Percentiles rank a stretch among this genome's conserved stretches.
These are phyloP conservation scores for Notodonta dromedarius DNA, from an alignment of 2,888 invertebrate species.

Conservation along the genomic window DNA sequence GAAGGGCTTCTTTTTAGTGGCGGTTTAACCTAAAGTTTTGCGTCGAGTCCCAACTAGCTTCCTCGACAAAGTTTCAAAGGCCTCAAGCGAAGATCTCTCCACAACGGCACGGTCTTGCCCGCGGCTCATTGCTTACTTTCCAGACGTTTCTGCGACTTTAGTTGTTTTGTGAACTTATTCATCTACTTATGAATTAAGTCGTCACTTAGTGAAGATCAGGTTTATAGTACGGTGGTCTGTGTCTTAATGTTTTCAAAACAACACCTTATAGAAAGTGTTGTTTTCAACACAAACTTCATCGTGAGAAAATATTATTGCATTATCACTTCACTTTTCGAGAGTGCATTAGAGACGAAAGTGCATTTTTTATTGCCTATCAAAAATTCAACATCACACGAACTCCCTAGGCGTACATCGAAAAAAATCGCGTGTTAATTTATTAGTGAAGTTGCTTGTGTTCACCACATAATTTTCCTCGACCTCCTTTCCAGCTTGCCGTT, in stretches of 20 bases:
- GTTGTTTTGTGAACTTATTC: conserved; percentile 22
- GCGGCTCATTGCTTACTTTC: conserved; percentile 31
- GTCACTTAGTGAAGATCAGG: background rate
- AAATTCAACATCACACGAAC: background rate
- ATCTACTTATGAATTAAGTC: background rate
- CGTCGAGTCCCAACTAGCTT: conserved; percentile 39
- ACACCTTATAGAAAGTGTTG: too few relatives aligned
- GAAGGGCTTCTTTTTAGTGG: conserved; percentile 28
- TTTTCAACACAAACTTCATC: too few relatives aligned
- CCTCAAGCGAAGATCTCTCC: conserved; percentile 44
- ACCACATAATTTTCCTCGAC: conserved; percentile 35
- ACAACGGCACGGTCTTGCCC: conserved; percentile 36
- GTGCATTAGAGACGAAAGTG: background rate
- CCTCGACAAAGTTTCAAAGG: conserved; percentile 47
- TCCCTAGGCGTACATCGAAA: conserved; percentile 16
- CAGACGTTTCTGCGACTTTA: conserved; percentile 30
- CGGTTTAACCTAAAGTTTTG: conserved; percentile 39
- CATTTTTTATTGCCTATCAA: background rate
- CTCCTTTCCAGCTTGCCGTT: conserved; percentile 42
- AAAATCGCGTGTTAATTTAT: conserved; percentile 25
- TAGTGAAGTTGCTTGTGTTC: conserved; percentile 28
- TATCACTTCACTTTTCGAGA: too few relatives aligned
- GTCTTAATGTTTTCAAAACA: too few relatives aligned
- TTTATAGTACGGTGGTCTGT: too few relatives aligned
- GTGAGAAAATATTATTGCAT: too few relatives aligned